Conservation (phyloP, 2,888 invertebrate species). For the Seira musarum region DNA sequence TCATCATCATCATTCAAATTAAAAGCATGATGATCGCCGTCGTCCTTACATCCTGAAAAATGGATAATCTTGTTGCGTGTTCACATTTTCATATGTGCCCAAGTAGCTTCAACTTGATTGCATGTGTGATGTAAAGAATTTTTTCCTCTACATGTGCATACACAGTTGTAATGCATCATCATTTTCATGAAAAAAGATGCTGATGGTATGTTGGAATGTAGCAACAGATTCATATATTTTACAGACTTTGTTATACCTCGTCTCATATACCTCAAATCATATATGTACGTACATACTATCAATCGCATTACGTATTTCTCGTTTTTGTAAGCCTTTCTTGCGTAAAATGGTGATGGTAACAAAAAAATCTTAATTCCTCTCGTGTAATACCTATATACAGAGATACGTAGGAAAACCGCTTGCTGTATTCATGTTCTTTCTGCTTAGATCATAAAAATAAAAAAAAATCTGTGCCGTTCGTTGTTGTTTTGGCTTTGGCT, state of each 20-base stretch:
- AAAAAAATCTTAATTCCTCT: slow-evolving; percentile 14
- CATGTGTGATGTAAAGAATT: slow-evolving; percentile 1
- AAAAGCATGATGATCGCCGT: too few species aligned
- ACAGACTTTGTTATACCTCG: background rate
- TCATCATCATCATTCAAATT: too few species aligned
- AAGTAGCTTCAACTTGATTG: background rate
- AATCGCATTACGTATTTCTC: too few species aligned
- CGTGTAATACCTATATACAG: background rate
- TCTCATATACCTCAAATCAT: too few species aligned
- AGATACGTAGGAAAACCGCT: background rate
- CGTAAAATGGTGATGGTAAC: slow-evolving; percentile 1
- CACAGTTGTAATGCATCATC: slow-evolving; percentile 6
- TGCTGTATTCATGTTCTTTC: background rate
- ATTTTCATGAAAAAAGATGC: slow-evolving; percentile 14
- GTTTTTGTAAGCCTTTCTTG: background rate
- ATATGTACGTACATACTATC: too few species aligned
- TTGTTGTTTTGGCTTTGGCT: slow-evolving; percentile 22
- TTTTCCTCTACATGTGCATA: background rate
- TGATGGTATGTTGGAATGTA: slow-evolving; percentile 45
- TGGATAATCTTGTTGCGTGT: slow-evolving; percentile 15
- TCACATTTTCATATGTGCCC: slow-evolving; percentile 12
- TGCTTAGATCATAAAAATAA: slow-evolving; percentile 9
- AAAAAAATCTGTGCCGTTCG: background rate
- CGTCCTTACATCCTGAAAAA: background rate
- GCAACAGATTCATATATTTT: slow-evolving; percentile 33